Base-by-base conservation (phyloP, 2,113 vertebrate species). In the Zootoca vivipara region DNA sequence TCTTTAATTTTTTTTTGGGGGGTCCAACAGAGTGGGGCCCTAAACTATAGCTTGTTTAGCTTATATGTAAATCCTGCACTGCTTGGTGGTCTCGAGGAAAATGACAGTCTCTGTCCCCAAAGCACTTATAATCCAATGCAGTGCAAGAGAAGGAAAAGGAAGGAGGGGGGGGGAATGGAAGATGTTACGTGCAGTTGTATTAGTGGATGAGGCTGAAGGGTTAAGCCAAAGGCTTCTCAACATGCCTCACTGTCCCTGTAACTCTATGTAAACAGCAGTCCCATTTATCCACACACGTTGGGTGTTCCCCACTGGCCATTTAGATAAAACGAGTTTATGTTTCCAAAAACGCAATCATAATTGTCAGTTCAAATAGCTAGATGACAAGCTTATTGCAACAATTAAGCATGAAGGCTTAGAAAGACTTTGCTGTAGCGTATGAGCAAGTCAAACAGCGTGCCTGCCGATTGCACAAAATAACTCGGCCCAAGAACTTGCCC, bases 361-460 rank as follows among this genome's bases (percentile, higher is more conserved):
- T 16, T 38, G 77, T 77, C 72, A 93, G 89, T 90, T 92, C 92
- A 86, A 90, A 89, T 35, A 70, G 73, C 69, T 86, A 83, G 73
- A 72, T 88, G 83, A 90, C 20, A 91, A 72, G 91, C 67, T 91
- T 85, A 94, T 90, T 89, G 77, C 18, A 88, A 70, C 85, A 92
- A 92, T 89, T 82, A 89, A 89, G 22, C 33, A 35, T 83, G 40
- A 83, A 56, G 40, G 74, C 38, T 89, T 83, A 90, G 93, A 78
- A 89, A 72, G 80, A 0, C 87, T 93, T 92, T 91, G 78, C 73
- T 86, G 82, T 82, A 35, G 67, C 81, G 67, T 5, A 46, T 81
- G 56, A 89, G 86, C 87, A 92, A 95, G 89, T 70, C 88, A 69
- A 69, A 70, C 81, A 87, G 91, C 89, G 86, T 81, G 58, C 30